Percentiles rank a stretch among this genome's conserved stretches.
These are phyloP conservation scores for Heteromyza rotundicornis DNA, from an alignment of 2,888 invertebrate genomes.

Conservation along the genomic window DNA sequence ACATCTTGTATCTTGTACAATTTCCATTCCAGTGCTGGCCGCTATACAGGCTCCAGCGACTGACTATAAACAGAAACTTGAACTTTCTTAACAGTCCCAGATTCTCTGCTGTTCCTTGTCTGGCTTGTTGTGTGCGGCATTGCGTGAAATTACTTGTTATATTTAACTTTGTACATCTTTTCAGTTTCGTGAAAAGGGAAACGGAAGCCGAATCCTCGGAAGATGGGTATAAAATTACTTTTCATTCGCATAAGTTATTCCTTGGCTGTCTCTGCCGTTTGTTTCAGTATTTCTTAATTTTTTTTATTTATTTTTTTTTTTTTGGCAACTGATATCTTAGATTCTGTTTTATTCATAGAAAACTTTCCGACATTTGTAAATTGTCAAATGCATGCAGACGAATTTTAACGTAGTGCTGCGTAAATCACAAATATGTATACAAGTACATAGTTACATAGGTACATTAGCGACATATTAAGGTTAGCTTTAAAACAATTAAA, in stretches of 20 bases:
- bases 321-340: conserved; percentile 11
- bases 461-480: too few relatives aligned
- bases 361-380: conserved; percentile 29
- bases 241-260: conserved; percentile 20
- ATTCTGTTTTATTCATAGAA: not conserved
- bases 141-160: conserved; percentile 63
- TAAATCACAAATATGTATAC: not conserved
- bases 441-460: not conserved
- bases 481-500: too few relatives aligned
- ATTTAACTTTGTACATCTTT: conserved; percentile 46
- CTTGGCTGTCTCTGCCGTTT: conserved; percentile 11
- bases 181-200: conserved; percentile 7
- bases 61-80: not conserved
- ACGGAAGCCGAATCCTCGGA: not conserved
- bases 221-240: conserved; percentile 14
- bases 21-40: too few relatives aligned
- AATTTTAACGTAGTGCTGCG: too few relatives aligned
- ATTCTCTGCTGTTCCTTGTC: conserved; percentile 14
- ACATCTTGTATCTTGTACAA: not conserved
- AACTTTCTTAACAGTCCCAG: conserved; percentile 40
- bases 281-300: conserved; percentile 17
- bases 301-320: conserved; percentile 9
- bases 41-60: too few relatives aligned
- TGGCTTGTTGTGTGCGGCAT: conserved; percentile 57
- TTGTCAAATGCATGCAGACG: conserved; percentile 35